Evolutionary conservation across 2,113 vertebrate species (phyloP).

Genomic region (Bujurquina vittata): DNA sequence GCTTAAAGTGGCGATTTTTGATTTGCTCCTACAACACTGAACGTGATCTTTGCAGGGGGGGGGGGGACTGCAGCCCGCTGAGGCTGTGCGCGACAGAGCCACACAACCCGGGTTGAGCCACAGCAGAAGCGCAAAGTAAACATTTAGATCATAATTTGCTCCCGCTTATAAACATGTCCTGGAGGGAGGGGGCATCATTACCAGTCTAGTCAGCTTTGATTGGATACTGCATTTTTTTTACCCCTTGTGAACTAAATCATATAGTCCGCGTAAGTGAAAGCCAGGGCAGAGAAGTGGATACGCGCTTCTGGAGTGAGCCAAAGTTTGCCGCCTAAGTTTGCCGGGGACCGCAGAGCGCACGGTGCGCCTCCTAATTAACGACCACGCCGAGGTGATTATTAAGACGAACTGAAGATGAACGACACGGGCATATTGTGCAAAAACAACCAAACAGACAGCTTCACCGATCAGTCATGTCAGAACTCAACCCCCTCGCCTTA

Average conservation of each 20-base stretch:
- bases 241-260: background rate
- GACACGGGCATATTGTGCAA: constrained; percentile 57
- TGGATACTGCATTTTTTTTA: background rate
- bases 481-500: constrained; percentile 24
- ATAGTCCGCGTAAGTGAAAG: background rate
- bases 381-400: background rate
- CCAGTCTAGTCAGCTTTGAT: background rate
- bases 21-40: constrained; percentile 15
- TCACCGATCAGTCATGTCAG: constrained; percentile 54
- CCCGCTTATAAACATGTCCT: constrained; percentile 16
- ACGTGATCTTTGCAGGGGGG: constrained; percentile 53
- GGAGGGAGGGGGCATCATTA: background rate
- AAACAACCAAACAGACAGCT: constrained; percentile 52
- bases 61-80: constrained; percentile 45
- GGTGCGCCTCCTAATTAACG: constrained; percentile 4
- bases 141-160: constrained; percentile 27
- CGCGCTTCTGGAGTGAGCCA: constrained; percentile 16
- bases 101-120: no score
- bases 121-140: constrained; percentile 17
- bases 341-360: background rate
- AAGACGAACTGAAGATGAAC: constrained; percentile 73
- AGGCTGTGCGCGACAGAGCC: constrained; percentile 17
- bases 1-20: background rate
- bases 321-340: constrained; percentile 46
- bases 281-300: background rate